These are phyloP conservation scores for Habropoda laboriosa DNA, from an alignment of 1,140 invertebrate genomes.

Conservation along the genomic window DNA sequence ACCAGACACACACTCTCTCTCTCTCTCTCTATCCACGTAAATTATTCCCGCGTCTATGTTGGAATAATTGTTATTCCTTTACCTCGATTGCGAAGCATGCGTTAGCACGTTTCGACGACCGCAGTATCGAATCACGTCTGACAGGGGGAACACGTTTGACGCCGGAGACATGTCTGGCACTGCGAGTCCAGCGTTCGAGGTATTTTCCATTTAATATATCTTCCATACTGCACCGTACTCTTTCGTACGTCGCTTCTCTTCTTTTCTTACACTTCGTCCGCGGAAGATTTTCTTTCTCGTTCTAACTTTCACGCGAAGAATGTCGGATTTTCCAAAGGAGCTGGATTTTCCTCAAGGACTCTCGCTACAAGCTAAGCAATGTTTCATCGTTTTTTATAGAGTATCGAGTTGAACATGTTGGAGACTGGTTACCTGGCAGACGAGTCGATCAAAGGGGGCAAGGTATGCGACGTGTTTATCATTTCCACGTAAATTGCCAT, in stretches of 20 bases:
- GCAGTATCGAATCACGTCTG: conserved; percentile 17
- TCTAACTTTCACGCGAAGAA: no score
- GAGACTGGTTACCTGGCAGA: conserved; percentile 14
- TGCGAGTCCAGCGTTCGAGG: conserved; percentile 53
- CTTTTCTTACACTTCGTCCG: no score
- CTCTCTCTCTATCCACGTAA: background rate
- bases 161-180: conserved; percentile 45
- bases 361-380: background rate
- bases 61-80: conserved; percentile 32
- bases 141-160: conserved; percentile 1
- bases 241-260: no score
- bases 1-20: no score
- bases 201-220: conserved; percentile 25
- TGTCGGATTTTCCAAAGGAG: no score
- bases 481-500: background rate
- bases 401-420: conserved; percentile 38
- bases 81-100: background rate
- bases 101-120: background rate
- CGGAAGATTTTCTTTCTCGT: no score
- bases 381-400: conserved; percentile 9
- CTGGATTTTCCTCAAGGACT: no score
- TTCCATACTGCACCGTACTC: background rate
- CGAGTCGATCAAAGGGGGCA: background rate
- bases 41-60: background rate
- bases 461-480: conserved; percentile 24